Percentiles rank a stretch among this genome's conserved stretches.
Evolutionary conservation across 2,113 vertebrate species (phyloP).

Genomic region (Microcebus griseorufus): DNA sequence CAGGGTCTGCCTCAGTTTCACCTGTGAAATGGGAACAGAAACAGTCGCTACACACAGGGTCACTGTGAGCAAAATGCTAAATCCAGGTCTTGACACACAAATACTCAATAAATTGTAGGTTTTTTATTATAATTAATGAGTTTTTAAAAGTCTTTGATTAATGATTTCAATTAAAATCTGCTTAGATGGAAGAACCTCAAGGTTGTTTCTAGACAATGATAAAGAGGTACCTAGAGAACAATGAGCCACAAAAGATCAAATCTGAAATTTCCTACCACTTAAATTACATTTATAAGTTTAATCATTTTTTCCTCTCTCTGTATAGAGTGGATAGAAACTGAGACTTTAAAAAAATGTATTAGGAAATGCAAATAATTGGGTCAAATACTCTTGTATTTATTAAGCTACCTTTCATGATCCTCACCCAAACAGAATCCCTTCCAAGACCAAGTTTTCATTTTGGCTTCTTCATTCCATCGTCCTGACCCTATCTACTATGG

Average conservation of each 20-base stretch:
- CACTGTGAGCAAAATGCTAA: background rate
- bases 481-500: background rate
- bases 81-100: background rate
- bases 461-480: background rate
- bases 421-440: no score
- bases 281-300: background rate
- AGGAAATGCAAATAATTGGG: background rate
- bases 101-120: background rate
- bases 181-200: background rate
- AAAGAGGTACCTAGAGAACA: background rate
- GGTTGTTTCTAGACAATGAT: background rate
- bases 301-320: background rate
- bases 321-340: background rate
- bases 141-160: background rate
- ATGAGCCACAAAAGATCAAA: background rate
- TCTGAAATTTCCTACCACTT: background rate
- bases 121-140: background rate
- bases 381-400: background rate
- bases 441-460: background rate
- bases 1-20: background rate
- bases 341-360: background rate
- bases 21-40: background rate
- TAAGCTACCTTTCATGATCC: background rate
- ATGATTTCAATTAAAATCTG: background rate
- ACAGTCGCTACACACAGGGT: background rate